Percentiles rank a stretch among this genome's conserved stretches.
Evolutionary conservation across 1,140 invertebrate species (phyloP).

Genomic region (Saccostrea cuccullata): DNA sequence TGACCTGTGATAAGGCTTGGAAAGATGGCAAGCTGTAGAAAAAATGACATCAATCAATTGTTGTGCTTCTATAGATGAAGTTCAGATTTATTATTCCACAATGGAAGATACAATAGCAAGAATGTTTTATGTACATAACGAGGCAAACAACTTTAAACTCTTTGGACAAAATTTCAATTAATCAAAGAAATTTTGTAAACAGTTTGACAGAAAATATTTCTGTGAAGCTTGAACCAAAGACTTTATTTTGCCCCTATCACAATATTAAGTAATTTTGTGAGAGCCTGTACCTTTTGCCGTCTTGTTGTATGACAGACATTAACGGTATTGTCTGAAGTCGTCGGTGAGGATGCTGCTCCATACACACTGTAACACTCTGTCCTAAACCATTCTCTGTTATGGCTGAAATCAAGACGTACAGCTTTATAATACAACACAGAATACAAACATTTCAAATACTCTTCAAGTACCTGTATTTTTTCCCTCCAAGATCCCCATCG

Average conservation of each 20-base stretch:
- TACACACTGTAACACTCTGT: conserved; percentile 91
- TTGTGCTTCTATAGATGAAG: too few species aligned
- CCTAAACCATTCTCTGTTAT: conserved; percentile 87
- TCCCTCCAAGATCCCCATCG: too few species aligned
- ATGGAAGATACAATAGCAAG: too few species aligned
- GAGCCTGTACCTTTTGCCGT: conserved; percentile 86
- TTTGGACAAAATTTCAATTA: too few species aligned
- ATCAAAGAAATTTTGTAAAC: too few species aligned
- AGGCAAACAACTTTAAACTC: too few species aligned
- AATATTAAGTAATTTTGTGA: too few species aligned
- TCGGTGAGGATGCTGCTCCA: conserved; percentile 91
- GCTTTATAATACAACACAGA: background rate
- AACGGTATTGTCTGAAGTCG: conserved; percentile 90
- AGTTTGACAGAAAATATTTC: too few species aligned
- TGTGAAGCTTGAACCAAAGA: too few species aligned
- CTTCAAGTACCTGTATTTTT: background rate
- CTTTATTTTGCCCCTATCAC: too few species aligned
- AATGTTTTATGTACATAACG: too few species aligned
- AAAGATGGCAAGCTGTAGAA: conserved; percentile 85
- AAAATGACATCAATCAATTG: conserved; percentile 35
- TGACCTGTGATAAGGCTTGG: conserved; percentile 87
- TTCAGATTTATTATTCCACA: too few species aligned
- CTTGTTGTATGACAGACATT: conserved; percentile 84
- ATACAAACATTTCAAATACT: background rate
- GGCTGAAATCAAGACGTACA: conserved; percentile 64